Percentiles rank a stretch among this genome's conserved stretches.
phyloP scores from a whole-genome alignment of 1,140 invertebrate species.

The Campodea augens region DNA sequence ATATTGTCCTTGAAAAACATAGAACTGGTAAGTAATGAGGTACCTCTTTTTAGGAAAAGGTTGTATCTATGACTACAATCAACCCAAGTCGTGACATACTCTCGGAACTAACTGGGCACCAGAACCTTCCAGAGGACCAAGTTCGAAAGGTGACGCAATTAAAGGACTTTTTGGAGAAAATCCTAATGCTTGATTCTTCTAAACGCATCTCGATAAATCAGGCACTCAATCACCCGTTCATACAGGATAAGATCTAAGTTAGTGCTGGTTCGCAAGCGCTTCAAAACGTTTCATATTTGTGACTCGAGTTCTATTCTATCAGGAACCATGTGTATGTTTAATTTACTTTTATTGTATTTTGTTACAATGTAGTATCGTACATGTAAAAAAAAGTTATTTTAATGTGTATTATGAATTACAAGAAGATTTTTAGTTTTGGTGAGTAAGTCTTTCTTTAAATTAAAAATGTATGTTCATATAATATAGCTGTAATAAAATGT shows the following conservation, averaged over 20 bases:
- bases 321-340: too few species aligned
- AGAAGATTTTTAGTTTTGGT: too few species aligned
- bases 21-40: neutral
- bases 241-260: slow-evolving; percentile 64
- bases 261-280: too few species aligned
- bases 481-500: too few species aligned
- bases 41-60: slow-evolving; percentile 58
- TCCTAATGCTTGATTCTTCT: slow-evolving; percentile 77
- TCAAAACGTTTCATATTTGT: too few species aligned
- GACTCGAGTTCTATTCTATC: too few species aligned
- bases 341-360: too few species aligned
- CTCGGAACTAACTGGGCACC: slow-evolving; percentile 66
- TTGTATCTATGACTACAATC: slow-evolving; percentile 83
- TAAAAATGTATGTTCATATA: too few species aligned
- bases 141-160: slow-evolving; percentile 77
- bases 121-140: slow-evolving; percentile 75
- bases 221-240: slow-evolving; percentile 88
- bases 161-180: slow-evolving; percentile 83
- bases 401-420: too few species aligned
- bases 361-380: too few species aligned
- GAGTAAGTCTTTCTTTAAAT: too few species aligned
- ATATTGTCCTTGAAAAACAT: neutral
- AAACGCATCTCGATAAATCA: slow-evolving; percentile 87
- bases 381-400: too few species aligned
- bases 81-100: slow-evolving; percentile 66